Conservation (phyloP, 1,140 invertebrate genomes). For the Cotesia vestalis region DNA sequence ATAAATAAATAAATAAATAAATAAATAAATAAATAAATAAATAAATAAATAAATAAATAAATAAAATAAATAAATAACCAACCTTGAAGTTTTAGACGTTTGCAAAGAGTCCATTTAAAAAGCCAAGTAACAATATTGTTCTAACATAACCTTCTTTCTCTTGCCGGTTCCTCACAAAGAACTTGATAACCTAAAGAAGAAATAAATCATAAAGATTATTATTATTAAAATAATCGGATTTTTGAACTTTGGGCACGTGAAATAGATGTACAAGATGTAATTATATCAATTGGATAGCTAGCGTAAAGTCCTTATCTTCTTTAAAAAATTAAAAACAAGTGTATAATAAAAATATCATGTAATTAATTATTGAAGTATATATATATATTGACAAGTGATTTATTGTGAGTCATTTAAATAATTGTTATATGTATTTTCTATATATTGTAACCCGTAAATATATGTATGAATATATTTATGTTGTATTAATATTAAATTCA, state of each 20-base stretch:
- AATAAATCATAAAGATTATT: too few species aligned
- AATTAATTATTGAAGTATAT: conserved; percentile 55
- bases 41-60: neutral
- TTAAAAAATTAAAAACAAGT: conserved; percentile 48
- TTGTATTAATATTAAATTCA: neutral
- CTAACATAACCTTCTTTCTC: neutral
- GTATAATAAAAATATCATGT: conserved; percentile 60
- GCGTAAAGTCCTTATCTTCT: neutral
- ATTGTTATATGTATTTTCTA: conserved; percentile 66
- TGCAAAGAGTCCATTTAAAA: conserved; percentile 12
- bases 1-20: too few species aligned
- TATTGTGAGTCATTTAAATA: conserved; percentile 65
- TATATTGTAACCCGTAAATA: conserved; percentile 57
- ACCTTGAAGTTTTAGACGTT: conserved; percentile 5
- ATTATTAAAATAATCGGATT: too few species aligned
- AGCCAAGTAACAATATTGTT: conserved; percentile 34
- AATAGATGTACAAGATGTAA: too few species aligned
- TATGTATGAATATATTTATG: conserved; percentile 58
- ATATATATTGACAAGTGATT: conserved; percentile 54
- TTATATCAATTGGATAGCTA: too few species aligned
- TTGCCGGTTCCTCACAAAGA: too few species aligned
- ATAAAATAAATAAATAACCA: conserved; percentile 3
- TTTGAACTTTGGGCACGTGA: too few species aligned
- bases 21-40: too few species aligned
- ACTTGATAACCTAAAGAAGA: too few species aligned